These are phyloP conservation scores for Zosterops hypoxanthus DNA, from an alignment of 2,113 vertebrate genomes.

Conservation along the genomic window DNA sequence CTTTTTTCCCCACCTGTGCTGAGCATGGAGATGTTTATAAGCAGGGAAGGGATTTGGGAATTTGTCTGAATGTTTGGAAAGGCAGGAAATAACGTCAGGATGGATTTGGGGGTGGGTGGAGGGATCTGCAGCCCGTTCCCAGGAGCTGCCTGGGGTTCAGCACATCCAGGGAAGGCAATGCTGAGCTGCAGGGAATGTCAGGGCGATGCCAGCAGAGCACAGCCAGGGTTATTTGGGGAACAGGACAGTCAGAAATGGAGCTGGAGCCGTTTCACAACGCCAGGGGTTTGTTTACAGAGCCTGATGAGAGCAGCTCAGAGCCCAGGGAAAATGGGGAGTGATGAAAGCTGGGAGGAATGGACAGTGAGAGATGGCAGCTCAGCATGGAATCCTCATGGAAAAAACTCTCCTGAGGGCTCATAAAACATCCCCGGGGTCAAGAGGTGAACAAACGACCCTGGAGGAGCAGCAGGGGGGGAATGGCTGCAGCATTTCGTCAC, in stretches of 20 bases:
- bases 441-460: not conserved
- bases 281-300: not conserved
- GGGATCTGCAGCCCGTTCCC: not conserved
- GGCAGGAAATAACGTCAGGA: not conserved
- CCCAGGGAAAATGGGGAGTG: not conserved
- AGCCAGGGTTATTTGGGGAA: conserved; percentile 56
- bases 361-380: not conserved
- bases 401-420: not conserved
- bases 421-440: not conserved
- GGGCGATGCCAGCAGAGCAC: not conserved
- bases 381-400: not conserved
- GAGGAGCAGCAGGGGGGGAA: not conserved
- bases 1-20: not conserved
- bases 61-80: not conserved
- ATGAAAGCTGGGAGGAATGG: not conserved
- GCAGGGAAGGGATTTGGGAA: not conserved
- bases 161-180: not conserved
- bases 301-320: not conserved
- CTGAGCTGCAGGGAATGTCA: not conserved
- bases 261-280: not conserved
- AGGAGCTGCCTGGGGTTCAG: not conserved
- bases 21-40: not conserved
- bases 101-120: not conserved
- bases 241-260: not conserved
- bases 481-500: not conserved